Percentiles rank a stretch among this genome's conserved stretches.
These are phyloP conservation scores for Scalopus aquaticus DNA, from an alignment of 2,113 vertebrate species.

Conservation along the genomic window DNA sequence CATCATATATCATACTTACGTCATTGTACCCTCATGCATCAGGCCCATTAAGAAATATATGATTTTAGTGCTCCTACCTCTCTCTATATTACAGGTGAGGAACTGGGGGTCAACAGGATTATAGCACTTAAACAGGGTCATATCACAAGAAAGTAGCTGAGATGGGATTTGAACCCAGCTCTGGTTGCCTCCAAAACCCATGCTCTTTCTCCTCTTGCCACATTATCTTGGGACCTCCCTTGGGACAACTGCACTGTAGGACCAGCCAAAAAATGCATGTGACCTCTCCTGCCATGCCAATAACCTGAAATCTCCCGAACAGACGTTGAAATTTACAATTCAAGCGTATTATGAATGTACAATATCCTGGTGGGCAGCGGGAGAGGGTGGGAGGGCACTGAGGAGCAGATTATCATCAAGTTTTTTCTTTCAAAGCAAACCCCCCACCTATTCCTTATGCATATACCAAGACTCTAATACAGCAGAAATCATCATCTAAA, in stretches of 20 bases:
- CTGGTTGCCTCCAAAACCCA: not conserved
- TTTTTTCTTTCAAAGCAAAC: not conserved
- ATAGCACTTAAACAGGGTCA: not conserved
- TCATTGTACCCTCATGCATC: not conserved
- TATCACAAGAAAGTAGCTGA: not conserved
- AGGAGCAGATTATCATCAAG: not conserved
- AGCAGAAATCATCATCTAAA: not conserved
- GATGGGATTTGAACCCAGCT: not conserved
- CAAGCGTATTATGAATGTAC: not conserved
- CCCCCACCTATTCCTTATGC: not conserved
- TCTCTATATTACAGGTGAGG: not conserved
- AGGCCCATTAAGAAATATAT: not conserved
- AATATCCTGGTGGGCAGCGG: accelerated
- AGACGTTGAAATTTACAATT: not conserved
- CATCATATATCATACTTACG: not conserved
- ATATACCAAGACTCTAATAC: not conserved
- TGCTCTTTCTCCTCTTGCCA: not conserved
- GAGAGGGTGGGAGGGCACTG: not conserved
- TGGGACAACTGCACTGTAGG: not conserved
- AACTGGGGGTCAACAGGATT: not conserved
- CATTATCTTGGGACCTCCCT: not conserved
- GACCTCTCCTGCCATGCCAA: not conserved
- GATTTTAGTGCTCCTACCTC: not conserved
- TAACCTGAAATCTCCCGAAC: not conserved
- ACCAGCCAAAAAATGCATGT: not conserved